phyloP scores from a whole-genome alignment of 2,113 vertebrate genomes.

The Sorex fumeus region DNA sequence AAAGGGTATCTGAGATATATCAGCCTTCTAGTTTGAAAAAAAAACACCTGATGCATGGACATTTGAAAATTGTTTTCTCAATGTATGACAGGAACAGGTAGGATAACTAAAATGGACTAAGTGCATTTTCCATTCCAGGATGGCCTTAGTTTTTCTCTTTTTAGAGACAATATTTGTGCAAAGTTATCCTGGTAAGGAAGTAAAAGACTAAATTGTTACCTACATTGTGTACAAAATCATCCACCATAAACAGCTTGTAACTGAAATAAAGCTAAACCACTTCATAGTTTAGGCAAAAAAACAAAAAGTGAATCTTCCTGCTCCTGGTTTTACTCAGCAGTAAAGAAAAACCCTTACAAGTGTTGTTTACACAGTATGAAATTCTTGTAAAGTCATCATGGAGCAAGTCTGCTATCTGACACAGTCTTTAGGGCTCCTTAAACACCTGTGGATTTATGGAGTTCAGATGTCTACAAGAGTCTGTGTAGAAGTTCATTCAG shows the following conservation, averaged over 20 bases:
- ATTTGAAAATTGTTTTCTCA: conserved; percentile 48
- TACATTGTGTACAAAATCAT: conserved; percentile 56
- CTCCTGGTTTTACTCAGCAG: conserved; percentile 89
- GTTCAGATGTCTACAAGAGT: conserved; percentile 89
- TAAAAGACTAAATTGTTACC: conserved; percentile 33
- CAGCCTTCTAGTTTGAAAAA: not conserved
- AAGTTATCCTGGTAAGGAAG: conserved; percentile 8
- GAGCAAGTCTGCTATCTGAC: conserved; percentile 89
- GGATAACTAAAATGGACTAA: not conserved
- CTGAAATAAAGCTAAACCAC: conserved; percentile 64
- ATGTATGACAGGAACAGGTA: not conserved
- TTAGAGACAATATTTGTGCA: not conserved
- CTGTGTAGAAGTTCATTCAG: conserved; percentile 88
- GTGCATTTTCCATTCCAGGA: conserved; percentile 1
- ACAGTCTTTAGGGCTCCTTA: conserved; percentile 89
- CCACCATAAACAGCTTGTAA: conserved; percentile 7
- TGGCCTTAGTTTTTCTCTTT: not conserved
- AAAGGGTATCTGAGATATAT: not conserved
- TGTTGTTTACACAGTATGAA: conserved; percentile 89
- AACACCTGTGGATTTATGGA: conserved; percentile 92
- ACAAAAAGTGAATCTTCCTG: conserved; percentile 86
- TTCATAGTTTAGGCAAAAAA: conserved; percentile 71
- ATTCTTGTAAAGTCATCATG: conserved; percentile 90
- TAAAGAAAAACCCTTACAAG: conserved; percentile 87
- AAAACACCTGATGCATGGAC: conserved; percentile 3